These are phyloP conservation scores for Callyntrura sp. DNA, from an alignment of 2,888 invertebrate genomes.

Conservation along the genomic window DNA sequence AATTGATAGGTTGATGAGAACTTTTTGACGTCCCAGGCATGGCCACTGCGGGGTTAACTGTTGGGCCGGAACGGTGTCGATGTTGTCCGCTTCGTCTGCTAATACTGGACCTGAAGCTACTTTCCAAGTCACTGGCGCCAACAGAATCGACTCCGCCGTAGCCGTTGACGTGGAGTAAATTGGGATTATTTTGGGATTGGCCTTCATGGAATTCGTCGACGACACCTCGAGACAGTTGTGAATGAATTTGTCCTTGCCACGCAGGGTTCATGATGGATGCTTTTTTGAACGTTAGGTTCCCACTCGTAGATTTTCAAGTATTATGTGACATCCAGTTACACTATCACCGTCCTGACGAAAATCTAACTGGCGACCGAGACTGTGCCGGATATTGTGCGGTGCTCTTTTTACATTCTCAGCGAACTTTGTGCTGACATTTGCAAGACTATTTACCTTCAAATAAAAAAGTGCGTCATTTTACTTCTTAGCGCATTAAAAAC, in stretches of 20 bases:
- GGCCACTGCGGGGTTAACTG: slow-evolving; percentile 15
- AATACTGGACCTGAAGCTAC: slow-evolving; percentile 35
- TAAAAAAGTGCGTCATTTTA: too few relatives aligned
- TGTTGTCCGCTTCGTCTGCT: slow-evolving; percentile 41
- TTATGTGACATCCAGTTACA: neutral
- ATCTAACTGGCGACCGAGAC: slow-evolving; percentile 42
- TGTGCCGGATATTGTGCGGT: slow-evolving; percentile 30
- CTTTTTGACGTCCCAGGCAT: slow-evolving; percentile 58
- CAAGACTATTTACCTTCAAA: slow-evolving; percentile 52
- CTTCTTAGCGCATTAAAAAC: too few relatives aligned
- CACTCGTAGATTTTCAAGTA: slow-evolving; percentile 40
- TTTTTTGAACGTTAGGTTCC: slow-evolving; percentile 2
- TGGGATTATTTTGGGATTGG: neutral
- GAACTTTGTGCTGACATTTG: slow-evolving; percentile 38
- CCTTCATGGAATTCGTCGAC: slow-evolving; percentile 42
- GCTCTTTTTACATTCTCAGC: slow-evolving; percentile 51
- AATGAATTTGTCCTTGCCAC: slow-evolving; percentile 78
- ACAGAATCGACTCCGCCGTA: slow-evolving; percentile 32
- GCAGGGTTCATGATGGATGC: slow-evolving; percentile 76
- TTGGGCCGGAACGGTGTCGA: neutral
- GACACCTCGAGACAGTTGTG: slow-evolving; percentile 67
- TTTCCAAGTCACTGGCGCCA: slow-evolving; percentile 67
- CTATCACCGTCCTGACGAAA: neutral
- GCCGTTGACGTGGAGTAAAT: slow-evolving; percentile 58
- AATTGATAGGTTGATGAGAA: neutral